Conservation (phyloP, 2,888 invertebrate species). For the Taphrorychus bicolor region DNA sequence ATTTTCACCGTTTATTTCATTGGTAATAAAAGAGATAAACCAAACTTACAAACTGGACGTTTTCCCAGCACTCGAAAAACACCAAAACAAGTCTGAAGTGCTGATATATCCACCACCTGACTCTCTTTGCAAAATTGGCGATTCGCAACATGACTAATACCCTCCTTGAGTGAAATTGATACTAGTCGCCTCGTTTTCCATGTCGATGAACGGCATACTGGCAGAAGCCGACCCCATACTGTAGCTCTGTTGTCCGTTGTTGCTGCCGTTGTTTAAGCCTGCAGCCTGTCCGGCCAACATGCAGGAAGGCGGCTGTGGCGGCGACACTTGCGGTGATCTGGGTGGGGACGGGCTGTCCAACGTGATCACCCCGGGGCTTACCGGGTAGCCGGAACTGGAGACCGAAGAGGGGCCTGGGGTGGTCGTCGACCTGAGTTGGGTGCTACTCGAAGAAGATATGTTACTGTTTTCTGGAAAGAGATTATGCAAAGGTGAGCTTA, state of each 20-base stretch:
- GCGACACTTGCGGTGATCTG: constrained; percentile 50
- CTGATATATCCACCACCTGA: too few species aligned
- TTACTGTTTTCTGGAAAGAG: constrained; percentile 43
- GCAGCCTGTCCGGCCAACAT: constrained; percentile 45
- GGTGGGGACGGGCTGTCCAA: constrained; percentile 72
- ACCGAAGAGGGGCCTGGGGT: constrained; percentile 62
- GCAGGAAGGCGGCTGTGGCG: constrained; percentile 46
- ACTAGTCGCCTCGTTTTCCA: constrained; percentile 52
- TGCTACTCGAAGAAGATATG: constrained; percentile 60
- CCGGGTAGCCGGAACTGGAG: constrained; percentile 68
- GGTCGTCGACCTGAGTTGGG: constrained; percentile 55
- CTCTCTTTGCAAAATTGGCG: too few species aligned
- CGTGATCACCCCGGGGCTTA: constrained; percentile 68
- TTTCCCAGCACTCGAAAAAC: too few species aligned
- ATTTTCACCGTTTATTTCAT: too few species aligned
- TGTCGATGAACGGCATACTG: constrained; percentile 55
- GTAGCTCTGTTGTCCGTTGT: too few species aligned
- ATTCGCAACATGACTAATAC: not conserved
- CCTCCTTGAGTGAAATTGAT: constrained; percentile 15
- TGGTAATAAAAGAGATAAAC: too few species aligned
- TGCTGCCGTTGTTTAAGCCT: constrained; percentile 8
- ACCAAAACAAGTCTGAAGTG: too few species aligned
- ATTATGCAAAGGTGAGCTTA: not conserved
- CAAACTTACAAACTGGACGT: too few species aligned
- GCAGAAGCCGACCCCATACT: too few species aligned